These are phyloP conservation scores for Dryocosmus kuriphilus DNA, from an alignment of 2,888 invertebrate species.

Conservation along the genomic window DNA sequence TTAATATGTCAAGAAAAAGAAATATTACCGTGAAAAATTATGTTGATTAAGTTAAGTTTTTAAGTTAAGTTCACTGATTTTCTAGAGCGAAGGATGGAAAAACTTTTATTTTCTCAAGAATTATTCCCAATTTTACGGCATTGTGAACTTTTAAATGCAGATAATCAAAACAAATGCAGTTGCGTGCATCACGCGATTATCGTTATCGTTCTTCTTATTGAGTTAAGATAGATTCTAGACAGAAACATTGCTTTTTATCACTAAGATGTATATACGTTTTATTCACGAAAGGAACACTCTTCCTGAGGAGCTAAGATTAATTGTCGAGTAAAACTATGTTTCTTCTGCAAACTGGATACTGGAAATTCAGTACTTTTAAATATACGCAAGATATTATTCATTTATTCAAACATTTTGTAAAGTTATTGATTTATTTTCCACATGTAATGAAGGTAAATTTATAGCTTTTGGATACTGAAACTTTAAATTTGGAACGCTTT, in stretches of 20 bases:
- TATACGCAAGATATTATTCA: neutral
- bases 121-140: neutral
- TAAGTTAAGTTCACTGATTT: too few species aligned
- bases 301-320: slow-evolving; percentile 7
- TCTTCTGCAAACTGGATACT: neutral
- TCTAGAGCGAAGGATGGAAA: neutral
- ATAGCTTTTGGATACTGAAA: too few species aligned
- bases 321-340: neutral
- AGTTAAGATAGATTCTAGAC: too few species aligned
- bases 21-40: too few species aligned
- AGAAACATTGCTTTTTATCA: neutral
- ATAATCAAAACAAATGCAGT: neutral
- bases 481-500: too few species aligned
- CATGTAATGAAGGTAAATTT: too few species aligned
- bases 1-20: too few species aligned
- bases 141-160: neutral
- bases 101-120: neutral
- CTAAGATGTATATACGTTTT: neutral
- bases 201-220: neutral
- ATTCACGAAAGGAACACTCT: neutral
- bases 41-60: too few species aligned
- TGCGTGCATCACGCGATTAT: neutral
- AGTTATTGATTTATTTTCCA: neutral
- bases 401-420: neutral
- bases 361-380: neutral